Evolutionary conservation across 2,888 invertebrate species (phyloP), one percentile per base, ranked within the genome.

Genomic region (Acleris emargana): DNA sequence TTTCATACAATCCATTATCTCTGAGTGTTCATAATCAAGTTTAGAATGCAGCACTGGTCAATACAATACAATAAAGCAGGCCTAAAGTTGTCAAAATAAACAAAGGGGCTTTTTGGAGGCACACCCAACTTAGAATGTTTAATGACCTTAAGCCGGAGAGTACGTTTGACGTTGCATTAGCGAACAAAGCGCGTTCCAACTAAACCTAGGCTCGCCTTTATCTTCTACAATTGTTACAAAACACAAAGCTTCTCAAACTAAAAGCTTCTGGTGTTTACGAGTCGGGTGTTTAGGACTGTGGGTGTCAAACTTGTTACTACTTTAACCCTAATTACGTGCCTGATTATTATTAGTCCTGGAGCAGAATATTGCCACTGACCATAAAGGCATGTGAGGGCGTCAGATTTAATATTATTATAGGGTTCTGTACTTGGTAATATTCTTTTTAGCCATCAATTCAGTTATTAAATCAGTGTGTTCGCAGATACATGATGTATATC

Each of bases 141-240:
- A 87, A 88, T 82, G 87, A 86, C 77, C 80, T 80, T 76, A 78
- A 83, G 80, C 75, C 74, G 75, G 79, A 79, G 76, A 78, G 80
- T 79, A 83, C 80, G 80, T 83, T 82, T 82, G 82, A 80, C 81
- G 83, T 79, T 86, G 84, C 87, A 87, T 89, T 89, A 89, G 80
- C 72, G 79, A 85, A 89, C 89, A 89, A 88, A 84, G 71, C 86
- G 66, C 72, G 76, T 73, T 79, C 76, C 79, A 87, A 87, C 87
- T 84, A 82, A 83, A 82, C 82, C 83, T 82, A 78, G 76, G 81
- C 77, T 78, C 74, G 73, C 82, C 84, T 85, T 84, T 87, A 87
- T 87, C 87, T 84, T 32, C 32, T 84, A 54, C 81, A 76, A 85
- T 87, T 86, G 86, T 87, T 87, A 78, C 78, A 83, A 86, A 81